Percentiles rank a stretch among this genome's conserved stretches.
Conservation (phyloP, 2,797 vertebrate genomes). For the Lates japonicus region DNA sequence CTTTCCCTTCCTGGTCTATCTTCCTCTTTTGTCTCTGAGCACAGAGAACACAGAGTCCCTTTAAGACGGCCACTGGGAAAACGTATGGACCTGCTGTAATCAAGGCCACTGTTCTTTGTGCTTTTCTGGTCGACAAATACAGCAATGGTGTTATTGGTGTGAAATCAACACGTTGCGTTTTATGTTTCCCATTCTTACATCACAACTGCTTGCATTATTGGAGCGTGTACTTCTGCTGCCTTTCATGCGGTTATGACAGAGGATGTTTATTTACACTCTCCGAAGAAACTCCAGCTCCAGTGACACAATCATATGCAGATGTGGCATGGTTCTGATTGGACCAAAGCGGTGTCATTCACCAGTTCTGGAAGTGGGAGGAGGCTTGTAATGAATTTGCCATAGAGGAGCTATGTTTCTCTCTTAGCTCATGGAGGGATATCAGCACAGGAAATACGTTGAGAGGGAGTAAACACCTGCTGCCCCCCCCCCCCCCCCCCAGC, state of each 20-base stretch:
- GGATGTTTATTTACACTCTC: conserved; percentile 36
- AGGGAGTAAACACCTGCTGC: conserved; percentile 85
- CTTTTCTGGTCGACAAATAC: conserved; percentile 38
- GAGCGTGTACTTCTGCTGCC: neutral
- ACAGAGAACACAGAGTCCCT: conserved; percentile 75
- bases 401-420: conserved; percentile 51
- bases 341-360: conserved; percentile 5
- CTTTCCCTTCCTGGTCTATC: conserved; percentile 79
- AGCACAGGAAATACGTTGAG: conserved; percentile 85
- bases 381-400: conserved; percentile 56
- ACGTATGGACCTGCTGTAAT: conserved; percentile 62
- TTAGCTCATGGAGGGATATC: conserved; percentile 62
- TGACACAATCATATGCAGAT: neutral
- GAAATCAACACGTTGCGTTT: conserved; percentile 36
- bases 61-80: conserved; percentile 69
- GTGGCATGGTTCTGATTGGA: conserved; percentile 31
- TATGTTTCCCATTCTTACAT: conserved; percentile 21
- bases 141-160: conserved; percentile 39
- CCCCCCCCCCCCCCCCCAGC: conserved; percentile 5
- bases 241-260: conserved; percentile 33
- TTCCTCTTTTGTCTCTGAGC: conserved; percentile 80
- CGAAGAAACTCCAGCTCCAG: conserved; percentile 5
- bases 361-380: conserved; percentile 34
- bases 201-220: neutral
- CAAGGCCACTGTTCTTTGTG: conserved; percentile 61